Evolutionary conservation across 2,113 vertebrate species (phyloP).

Genomic region (Rhea pennata): DNA sequence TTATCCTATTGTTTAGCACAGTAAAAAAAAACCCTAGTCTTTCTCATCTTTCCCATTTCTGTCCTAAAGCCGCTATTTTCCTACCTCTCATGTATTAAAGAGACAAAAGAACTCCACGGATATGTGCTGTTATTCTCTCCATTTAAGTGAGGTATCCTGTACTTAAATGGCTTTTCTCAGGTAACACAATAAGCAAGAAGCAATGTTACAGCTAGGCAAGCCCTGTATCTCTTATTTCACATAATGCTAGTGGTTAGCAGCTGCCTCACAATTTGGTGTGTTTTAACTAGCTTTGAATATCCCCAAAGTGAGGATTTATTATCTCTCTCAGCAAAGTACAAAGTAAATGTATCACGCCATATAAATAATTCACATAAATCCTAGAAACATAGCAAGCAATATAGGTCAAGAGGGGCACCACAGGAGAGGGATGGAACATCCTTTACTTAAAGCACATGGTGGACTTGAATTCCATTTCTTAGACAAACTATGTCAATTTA

Average conservation of each 20-base stretch:
- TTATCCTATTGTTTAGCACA: neutral
- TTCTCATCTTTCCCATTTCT: neutral
- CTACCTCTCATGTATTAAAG: neutral
- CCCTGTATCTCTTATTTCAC: neutral
- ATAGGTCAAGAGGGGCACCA: slow-evolving; percentile 15
- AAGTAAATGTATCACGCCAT: slow-evolving; percentile 21
- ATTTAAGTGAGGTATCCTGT: neutral
- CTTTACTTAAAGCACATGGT: neutral
- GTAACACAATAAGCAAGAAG: neutral
- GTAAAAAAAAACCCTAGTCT: neutral
- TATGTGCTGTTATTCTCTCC: neutral
- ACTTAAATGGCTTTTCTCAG: neutral
- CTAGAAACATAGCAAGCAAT: neutral
- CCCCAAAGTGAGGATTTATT: slow-evolving; percentile 33
- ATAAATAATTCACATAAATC: slow-evolving; percentile 47
- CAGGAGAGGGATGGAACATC: neutral
- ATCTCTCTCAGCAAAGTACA: neutral
- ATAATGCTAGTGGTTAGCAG: neutral
- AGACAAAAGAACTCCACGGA: neutral
- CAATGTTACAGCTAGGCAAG: neutral
- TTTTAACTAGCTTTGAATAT: slow-evolving; percentile 41
- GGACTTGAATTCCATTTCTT: neutral
- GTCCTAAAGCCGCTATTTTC: neutral
- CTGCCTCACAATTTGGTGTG: neutral
- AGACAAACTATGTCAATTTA: neutral